Evolutionary conservation across 2,113 vertebrate genomes (phyloP), one percentile per base, ranked within the genome.

Genomic region (Ifrita kowaldi): DNA sequence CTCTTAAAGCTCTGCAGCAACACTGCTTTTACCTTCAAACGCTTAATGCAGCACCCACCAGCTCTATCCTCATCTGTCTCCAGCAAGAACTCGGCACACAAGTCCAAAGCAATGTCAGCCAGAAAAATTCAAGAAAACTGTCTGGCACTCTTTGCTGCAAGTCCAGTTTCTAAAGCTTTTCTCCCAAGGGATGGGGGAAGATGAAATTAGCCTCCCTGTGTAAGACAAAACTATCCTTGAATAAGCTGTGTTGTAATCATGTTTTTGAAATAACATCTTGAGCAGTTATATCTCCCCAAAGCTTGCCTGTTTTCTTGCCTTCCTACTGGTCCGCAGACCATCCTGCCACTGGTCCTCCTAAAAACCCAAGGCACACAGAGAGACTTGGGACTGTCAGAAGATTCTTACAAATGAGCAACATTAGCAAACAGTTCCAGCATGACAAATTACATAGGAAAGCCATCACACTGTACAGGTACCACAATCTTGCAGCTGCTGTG

Each of bases 221-320:
- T 23, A 90, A 83, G 79, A 92, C 75, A 91, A 84, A 94, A 92
- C 83, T 90, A 84, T 74, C 80, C 46, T 83, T 70, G 83, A 95
- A 90, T 55, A 92, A 92, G 65, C 60, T 53, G 17, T 86, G 83
- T 60, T 46, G 83, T 67, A 94, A 95, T 47, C 7, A 1, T 16
- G 47, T 74, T 93, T 94, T 47, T 74, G 64, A 90, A 92, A 88
- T 32, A 77, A 26, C n/a, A 80, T 64, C 59, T 52, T 24, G 22
- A 95, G 57, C 8, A 1, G 50, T 17, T 65, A 20, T 21, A 55
- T 23, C 46, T 89, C 70, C n/a, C 49, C 55, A 67, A 62, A 74
- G 83, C 64, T n/a, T 69, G 37, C 55, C 37, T 37, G 13, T 56
- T 71, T 59, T 55, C 52, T 27, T 13, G 11, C 74, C 47, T 71